phyloP scores from a whole-genome alignment of 2,113 vertebrate species.

The Microcebus ravelobensis region DNA sequence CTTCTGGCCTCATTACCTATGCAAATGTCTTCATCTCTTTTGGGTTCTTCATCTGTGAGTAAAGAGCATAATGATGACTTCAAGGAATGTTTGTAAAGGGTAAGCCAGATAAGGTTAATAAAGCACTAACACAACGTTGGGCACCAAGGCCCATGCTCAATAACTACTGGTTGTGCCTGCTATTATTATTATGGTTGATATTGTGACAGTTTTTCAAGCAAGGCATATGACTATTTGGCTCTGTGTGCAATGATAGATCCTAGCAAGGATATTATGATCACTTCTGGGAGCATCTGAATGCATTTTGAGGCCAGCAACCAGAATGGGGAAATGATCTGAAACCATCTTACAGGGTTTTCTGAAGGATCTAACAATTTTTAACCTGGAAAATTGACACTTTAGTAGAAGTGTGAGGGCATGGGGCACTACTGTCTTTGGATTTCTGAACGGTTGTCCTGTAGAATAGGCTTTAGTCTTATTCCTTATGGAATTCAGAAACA shows the following conservation, averaged over 20 bases:
- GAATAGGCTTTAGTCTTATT: neutral
- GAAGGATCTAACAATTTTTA: neutral
- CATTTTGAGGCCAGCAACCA: neutral
- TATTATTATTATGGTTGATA: neutral
- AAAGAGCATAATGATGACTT: neutral
- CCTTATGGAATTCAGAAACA: neutral
- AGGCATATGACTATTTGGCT: neutral
- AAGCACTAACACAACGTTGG: neutral
- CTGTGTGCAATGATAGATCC: neutral
- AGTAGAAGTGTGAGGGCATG: neutral
- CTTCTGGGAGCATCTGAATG: neutral
- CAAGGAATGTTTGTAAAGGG: neutral
- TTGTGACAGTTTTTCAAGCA: neutral
- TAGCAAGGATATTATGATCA: neutral
- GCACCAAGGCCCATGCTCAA: neutral
- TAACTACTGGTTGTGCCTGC: neutral
- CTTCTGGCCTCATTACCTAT: neutral
- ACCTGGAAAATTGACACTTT: neutral
- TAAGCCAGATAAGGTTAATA: neutral
- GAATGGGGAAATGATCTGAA: neutral
- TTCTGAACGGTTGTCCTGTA: neutral
- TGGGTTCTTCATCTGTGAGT: neutral
- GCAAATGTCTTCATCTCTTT: neutral
- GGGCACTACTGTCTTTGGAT: neutral
- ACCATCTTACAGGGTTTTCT: neutral